These are phyloP conservation scores for Cetonia aurata DNA, from an alignment of 2,888 invertebrate species.

Conservation along the genomic window DNA sequence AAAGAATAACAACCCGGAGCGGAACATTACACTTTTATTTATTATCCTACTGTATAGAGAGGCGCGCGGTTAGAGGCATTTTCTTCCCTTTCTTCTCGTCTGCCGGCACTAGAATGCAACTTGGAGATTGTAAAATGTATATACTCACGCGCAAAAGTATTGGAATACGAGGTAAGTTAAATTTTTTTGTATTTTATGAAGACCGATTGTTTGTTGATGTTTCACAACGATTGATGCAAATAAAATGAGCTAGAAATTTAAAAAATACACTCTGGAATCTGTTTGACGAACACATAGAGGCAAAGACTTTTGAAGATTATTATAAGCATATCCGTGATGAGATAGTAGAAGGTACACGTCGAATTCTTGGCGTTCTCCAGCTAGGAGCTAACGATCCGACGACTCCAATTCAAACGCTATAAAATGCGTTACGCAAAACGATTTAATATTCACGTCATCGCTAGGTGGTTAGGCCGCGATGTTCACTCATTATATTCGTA, in stretches of 20 bases:
- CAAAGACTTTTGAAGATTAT: background rate
- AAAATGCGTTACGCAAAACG: slow-evolving; percentile 32
- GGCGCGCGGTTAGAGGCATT: slow-evolving; percentile 9
- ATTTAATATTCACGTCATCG: slow-evolving; percentile 39
- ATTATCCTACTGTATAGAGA: slow-evolving; percentile 18
- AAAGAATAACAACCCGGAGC: slow-evolving; percentile 37
- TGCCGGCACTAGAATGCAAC: no score
- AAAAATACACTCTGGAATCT: no score
- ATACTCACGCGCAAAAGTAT: no score
- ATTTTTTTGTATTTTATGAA: no score
- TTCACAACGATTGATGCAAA: no score
- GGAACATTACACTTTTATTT: slow-evolving; percentile 38
- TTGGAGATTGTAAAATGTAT: no score
- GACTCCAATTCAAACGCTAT: background rate
- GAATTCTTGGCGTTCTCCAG: slow-evolving; percentile 1
- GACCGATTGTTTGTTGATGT: no score
- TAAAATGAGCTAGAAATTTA: no score
- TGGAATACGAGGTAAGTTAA: no score
- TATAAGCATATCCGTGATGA: background rate
- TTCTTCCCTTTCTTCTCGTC: slow-evolving; percentile 1
- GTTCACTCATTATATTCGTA: slow-evolving; percentile 24
- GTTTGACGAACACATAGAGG: background rate
- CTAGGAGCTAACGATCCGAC: background rate
- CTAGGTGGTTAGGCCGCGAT: slow-evolving; percentile 25
- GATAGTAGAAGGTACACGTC: background rate